A percentile compares a stretch with the other conserved stretches of the same genome.
Conservation (phyloP, 2,888 invertebrate genomes). For the Limnephilus lunatus region DNA sequence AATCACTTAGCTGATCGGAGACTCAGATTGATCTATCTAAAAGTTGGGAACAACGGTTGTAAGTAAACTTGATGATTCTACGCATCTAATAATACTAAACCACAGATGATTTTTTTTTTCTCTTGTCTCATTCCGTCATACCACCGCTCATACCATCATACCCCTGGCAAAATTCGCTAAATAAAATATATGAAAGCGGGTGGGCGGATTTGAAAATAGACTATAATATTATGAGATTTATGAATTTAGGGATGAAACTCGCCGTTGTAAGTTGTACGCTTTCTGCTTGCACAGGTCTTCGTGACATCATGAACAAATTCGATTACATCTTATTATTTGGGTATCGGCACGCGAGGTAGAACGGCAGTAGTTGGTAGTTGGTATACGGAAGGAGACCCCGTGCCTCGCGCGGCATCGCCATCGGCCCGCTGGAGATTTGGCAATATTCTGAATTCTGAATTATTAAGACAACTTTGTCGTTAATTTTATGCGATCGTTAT, state of each 20-base stretch:
- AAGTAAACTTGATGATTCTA: no score
- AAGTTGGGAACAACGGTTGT: no score
- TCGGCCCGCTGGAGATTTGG: not conserved
- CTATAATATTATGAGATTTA: no score
- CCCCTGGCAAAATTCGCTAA: no score
- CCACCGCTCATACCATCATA: no score
- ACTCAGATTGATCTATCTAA: no score
- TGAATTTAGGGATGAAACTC: not conserved
- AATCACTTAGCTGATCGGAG: no score
- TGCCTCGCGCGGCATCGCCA: not conserved
- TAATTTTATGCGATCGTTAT: constrained; percentile 6
- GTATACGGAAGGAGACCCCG: not conserved
- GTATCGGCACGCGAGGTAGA: constrained; percentile 44
- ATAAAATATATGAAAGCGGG: not conserved
- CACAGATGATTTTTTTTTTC: no score
- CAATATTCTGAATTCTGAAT: not conserved
- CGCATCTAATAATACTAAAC: no score
- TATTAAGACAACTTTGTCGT: constrained; percentile 10
- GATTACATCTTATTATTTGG: constrained; percentile 37
- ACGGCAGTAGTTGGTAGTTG: not conserved
- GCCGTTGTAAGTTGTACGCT: not conserved
- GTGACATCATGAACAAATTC: constrained; percentile 50
- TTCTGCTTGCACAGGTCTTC: not conserved
- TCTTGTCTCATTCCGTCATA: no score
- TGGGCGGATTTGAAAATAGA: not conserved